Evolutionary conservation across 2,113 vertebrate genomes (phyloP), one percentile per base, ranked within the genome.

Genomic region (Epinephelus fuscoguttatus): DNA sequence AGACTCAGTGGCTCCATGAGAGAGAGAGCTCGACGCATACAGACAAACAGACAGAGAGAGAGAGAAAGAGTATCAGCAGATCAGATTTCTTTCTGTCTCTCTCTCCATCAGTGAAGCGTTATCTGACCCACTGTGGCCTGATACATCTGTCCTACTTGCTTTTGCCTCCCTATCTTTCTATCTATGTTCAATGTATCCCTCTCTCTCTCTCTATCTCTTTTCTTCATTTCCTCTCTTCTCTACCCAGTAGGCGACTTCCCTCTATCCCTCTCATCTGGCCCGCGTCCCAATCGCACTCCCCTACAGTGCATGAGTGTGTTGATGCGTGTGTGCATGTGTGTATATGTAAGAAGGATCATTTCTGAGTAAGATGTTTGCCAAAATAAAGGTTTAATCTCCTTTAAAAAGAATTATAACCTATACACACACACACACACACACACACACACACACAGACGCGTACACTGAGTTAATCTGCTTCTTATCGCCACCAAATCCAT

Each of bases 371-470:
- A 88, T 81, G 84, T 86, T 88, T 91, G 87, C 88, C 88, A 91
- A 90, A 93, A 90, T 87, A 91, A 90, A 88, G 74, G 82, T 84
- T 90, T 91, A 92, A 91, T 91, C 89, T 86, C 78, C 80, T 89
- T 89, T 85, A 80, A 88, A 86, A 75, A 86, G 81, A 92, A 90
- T 90, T 88, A 89, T 70, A 90, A 82, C 78, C 70, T 68, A 61
- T 70, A 23, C 47, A 42, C 47, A 14, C 69, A 60, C 50, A 63
- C 67, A 47, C 59, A 69, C 25, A 52, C 71, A 67, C 17, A 47
- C 59, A 69, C 25, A 52, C 71, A 67, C 17, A 69, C 47, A 72
- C 37, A 75, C 12, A 67, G 62, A 75, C 37, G 63, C 59, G 52
- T 25, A 77, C 62, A 68, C 62, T 53, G 19, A 80, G 78, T 82